These are phyloP conservation scores for Phycodurus eques DNA, from an alignment of 2,113 vertebrate genomes.

Conservation along the genomic window DNA sequence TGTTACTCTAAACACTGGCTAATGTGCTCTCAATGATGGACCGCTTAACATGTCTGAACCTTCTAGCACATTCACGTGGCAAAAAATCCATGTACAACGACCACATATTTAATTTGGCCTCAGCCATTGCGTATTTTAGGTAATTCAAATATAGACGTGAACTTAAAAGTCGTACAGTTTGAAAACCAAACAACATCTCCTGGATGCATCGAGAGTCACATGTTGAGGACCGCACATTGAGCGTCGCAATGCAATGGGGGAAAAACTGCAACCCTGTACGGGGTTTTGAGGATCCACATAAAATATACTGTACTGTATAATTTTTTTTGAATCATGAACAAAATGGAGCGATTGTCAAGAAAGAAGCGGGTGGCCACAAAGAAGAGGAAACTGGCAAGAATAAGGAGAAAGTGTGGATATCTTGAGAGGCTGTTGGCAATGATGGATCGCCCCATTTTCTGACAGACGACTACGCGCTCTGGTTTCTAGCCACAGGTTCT, in stretches of 20 bases:
- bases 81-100: constrained; percentile 25
- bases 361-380: background rate
- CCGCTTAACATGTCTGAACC: constrained; percentile 39
- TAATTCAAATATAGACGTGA: background rate
- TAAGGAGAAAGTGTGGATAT: too few relatives aligned
- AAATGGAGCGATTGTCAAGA: background rate
- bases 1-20: constrained; percentile 23
- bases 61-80: constrained; percentile 9
- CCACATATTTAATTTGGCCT: constrained; percentile 39
- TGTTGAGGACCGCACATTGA: background rate
- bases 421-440: too few relatives aligned
- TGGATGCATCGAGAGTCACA: background rate
- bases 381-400: background rate
- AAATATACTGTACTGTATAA: background rate
- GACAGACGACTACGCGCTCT: too few relatives aligned
- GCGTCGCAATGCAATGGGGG: background rate
- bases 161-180: background rate
- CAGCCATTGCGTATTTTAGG: background rate
- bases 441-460: too few relatives aligned
- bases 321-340: background rate
- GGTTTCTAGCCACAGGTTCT: too few relatives aligned
- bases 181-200: background rate
- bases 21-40: constrained; percentile 49
- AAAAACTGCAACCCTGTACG: background rate
- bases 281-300: background rate